Evolutionary conservation across 2,113 vertebrate genomes (phyloP), one percentile per base, ranked within the genome.

Genomic region (Gymnogyps californianus): DNA sequence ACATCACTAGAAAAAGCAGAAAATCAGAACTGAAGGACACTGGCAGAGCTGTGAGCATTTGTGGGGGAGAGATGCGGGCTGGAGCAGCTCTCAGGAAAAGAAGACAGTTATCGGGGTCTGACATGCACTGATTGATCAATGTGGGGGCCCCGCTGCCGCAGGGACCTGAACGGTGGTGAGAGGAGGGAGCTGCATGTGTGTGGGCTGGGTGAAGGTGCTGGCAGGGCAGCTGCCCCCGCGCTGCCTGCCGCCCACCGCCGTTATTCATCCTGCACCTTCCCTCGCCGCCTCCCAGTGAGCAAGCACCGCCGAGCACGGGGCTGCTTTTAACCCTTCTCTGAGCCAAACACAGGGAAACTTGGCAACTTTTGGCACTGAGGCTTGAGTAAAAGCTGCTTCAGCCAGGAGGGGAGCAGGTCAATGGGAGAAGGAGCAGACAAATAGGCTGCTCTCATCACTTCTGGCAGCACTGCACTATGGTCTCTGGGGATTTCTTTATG

Each of bases 181-280:
- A 83, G 76, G 58, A 49, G 83, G 67, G 40, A 40, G 49, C 4
- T 38, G 75, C 10, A 9, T 6, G 69, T 1, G 31, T 11, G 90
- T 40, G 74, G 90, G 95, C 36, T 58, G 89, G 5, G 17, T 5
- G 69, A 44, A 74, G 77, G 89, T 10, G 57, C 89, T 75, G 88
- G 57, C 84, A 75, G 90, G 89, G 92, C 95, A 38, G 64, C 80
- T 24, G 0, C 91, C 70, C 93, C 88, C 84, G 0, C 19, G 7
- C 74, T 62, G 57, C 49, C 36, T 74, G n/a, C 86, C 77, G 1
- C 96, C 90, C 90, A 83, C 95, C 3, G 1, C 70, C 0, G 13
- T 93, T 96, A 93, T 82, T 96, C 93, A 97, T 97, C 83, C 69
- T 12, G 4, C 57, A 49, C 36, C 82, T 89, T 55, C 78, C 89